Conservation (phyloP, 2,797 vertebrate species). For the Liasis olivaceus region DNA sequence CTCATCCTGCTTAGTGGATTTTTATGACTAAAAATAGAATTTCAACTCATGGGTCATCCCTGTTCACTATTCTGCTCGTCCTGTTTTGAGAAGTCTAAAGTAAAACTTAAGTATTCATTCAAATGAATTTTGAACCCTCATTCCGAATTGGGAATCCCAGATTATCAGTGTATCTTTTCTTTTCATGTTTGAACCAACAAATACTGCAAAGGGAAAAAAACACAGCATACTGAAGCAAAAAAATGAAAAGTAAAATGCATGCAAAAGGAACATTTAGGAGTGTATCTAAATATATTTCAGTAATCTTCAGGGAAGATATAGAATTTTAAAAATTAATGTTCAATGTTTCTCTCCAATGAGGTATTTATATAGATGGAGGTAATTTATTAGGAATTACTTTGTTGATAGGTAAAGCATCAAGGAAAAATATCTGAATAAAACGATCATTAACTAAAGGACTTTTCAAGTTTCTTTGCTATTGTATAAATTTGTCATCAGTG, state of each 20-base stretch:
- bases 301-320: not conserved
- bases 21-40: not conserved
- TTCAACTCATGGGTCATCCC: not conserved
- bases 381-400: not conserved
- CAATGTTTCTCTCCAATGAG: not conserved
- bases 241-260: not conserved
- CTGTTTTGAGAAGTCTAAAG: not conserved
- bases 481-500: not conserved
- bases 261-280: not conserved
- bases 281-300: not conserved
- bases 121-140: not conserved
- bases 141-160: not conserved
- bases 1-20: not conserved
- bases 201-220: not conserved
- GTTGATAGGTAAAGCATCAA: not conserved
- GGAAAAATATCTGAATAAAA: not conserved
- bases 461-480: not conserved
- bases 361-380: not conserved
- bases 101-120: not conserved
- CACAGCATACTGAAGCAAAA: not conserved
- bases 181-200: not conserved
- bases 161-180: not conserved
- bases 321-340: not conserved
- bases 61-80: not conserved
- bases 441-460: not conserved